Base-by-base conservation (phyloP, 2,888 invertebrate genomes). In the Tiphia femorata region DNA sequence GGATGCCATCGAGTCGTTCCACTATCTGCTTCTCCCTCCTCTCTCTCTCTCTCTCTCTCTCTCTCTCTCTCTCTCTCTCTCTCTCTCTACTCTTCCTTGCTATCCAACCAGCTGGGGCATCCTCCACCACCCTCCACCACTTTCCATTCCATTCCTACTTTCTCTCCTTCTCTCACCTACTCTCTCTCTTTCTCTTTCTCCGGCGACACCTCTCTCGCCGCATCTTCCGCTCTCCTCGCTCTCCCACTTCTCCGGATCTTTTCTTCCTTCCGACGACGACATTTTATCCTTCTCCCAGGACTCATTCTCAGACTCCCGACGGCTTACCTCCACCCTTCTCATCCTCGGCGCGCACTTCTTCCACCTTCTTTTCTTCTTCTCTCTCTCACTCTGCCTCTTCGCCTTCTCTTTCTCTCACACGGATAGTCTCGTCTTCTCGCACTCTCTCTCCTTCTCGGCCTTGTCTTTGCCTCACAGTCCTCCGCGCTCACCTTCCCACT, bases 1-100 rank as follows among this genome's bases (percentile, higher is more conserved):
- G 74, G 71, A 76, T 77, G 63, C 74, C 75, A 69, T 67, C 62
- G 64, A 62, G 66, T 61, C 67, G 64, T 62, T 55, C 58, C 64
- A 52, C 55, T 64, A 49, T 27, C n/a, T n/a, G 40, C 37, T 37
- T 44, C 48, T 23, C 56, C 37, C 52, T 47, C 3, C 33, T 42
- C 19, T 37, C 14, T 6, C 50, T 30, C 19, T 10, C 38, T 47
- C 47, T 21, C 49, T 30, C 52, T 47, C 3, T 42, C 49, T 42
- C 37, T 38, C 38, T 35, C n/a, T 10, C 46, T 47, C 40, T 14
- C 23, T 44, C 25, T 44, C 41, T 42, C 52, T 51, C 40, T 29
- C 48, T 21, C 35, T 57, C 50, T 35, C 50, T 35, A 20, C 47
- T 33, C 44, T 53, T 49, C 48, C 51, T 44, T 54, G 62, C 62